Evolutionary conservation across 2,888 invertebrate genomes (phyloP), one percentile per base, ranked within the genome.

Genomic region (Esperia sulphurella): DNA sequence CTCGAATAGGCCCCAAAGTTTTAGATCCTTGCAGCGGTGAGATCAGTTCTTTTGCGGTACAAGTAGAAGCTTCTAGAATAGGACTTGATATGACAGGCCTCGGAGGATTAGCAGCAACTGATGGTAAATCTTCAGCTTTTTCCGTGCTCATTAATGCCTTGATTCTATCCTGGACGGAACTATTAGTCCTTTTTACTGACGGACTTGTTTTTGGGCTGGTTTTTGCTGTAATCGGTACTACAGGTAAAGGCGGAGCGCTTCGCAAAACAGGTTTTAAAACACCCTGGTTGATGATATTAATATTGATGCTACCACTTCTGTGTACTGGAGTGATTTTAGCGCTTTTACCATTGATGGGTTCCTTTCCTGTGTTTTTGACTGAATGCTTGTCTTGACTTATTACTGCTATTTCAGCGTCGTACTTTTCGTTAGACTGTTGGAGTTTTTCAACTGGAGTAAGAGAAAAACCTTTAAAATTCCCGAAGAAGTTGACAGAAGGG

Each of bases 391-490:
- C 43, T n/a, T 40, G 47, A 41, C 55, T 55, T 5, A 47, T 47
- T 5, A 52, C 40, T 6, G 57, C 58, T 30, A 57, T 59, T 39
- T 62, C 71, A 3, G 56, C 40, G 1, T 63, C 61, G 14, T 67
- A 61, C 29, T 54, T 53, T 8, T 57, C 56, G 53, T 59, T 66
- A 14, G 61, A 54, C 0, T 80, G 79, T 7, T 83, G 81, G 49
- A 82, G 79, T 61, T 87, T 89, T 33, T 91, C 91, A 0, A 94
- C 85, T 0, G 95, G 95, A 0, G 93, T 91, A 41, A 97, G 90
- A 0, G 94, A 94, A 78, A 96, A 97, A 0, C 96, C 96, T 79
- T 95, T 95, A 83, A 96, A 96, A 65, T 96, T 95, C 0, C 96
- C 96, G 75, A 96, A 96, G 82, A 96, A 93, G 65, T 94, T 93